Conservation (phyloP, 2,113 vertebrate genomes). For the Peromyscus californicus region DNA sequence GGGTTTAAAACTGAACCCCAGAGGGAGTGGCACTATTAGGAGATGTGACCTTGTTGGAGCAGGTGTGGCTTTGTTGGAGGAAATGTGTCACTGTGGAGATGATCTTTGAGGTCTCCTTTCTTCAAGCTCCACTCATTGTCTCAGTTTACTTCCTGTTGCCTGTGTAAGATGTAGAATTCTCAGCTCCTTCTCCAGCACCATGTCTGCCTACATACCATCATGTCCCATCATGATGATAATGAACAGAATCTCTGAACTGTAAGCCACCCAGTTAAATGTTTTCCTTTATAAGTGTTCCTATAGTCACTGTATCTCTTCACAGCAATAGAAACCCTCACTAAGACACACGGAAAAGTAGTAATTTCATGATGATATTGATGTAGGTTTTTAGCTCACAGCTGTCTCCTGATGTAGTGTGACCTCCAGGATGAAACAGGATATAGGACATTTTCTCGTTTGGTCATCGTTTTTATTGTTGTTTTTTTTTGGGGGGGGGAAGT, state of each 20-base stretch:
- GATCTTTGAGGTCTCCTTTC: background rate
- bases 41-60: background rate
- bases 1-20: background rate
- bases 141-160: background rate
- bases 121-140: background rate
- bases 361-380: conserved; percentile 4
- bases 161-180: too few relatives aligned
- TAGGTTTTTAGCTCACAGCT: conserved; percentile 1
- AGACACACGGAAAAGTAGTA: background rate
- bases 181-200: background rate
- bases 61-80: background rate
- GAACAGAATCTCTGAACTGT: background rate
- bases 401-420: background rate
- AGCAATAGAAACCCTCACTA: background rate
- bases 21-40: background rate
- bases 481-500: background rate
- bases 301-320: background rate
- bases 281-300: background rate
- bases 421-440: conserved; percentile 6
- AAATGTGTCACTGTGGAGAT: background rate
- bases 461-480: conserved; percentile 8
- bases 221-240: background rate
- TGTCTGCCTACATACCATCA: background rate
- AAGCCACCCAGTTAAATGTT: background rate
- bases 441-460: background rate